Evolutionary conservation across 2,113 vertebrate species (phyloP).

Genomic region (Hiodon tergisus): DNA sequence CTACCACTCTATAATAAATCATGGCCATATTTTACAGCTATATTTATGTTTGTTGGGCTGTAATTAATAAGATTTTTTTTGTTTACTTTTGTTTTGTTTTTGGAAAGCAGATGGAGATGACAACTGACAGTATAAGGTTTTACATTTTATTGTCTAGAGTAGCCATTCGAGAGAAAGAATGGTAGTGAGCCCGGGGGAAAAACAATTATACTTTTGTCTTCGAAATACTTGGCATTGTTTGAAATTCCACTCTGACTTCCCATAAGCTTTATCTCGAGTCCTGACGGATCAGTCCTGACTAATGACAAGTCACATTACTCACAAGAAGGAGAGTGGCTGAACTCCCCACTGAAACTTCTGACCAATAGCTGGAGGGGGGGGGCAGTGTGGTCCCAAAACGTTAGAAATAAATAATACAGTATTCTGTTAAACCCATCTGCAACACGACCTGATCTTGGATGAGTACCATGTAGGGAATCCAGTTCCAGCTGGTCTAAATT

Average conservation of each 20-base stretch:
- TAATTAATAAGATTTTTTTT: conserved; percentile 32
- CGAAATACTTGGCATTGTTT: conserved; percentile 3
- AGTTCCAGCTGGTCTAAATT: no score
- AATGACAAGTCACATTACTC: no score
- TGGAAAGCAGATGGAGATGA: conserved; percentile 25
- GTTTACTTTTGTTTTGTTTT: conserved; percentile 27
- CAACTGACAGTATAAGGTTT: conserved; percentile 26
- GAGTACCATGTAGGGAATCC: no score
- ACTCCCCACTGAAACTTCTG: not conserved
- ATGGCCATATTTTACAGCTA: conserved; percentile 29
- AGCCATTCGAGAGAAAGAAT: conserved; percentile 28
- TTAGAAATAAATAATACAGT: not conserved
- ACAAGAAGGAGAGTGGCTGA: not conserved
- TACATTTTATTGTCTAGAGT: conserved; percentile 32
- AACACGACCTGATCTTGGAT: no score
- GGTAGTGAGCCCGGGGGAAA: conserved; percentile 10
- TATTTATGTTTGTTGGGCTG: conserved; percentile 31
- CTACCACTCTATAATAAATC: conserved; percentile 23
- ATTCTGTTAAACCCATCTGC: no score
- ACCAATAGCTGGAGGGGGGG: not conserved
- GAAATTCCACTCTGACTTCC: not conserved
- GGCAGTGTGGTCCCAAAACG: not conserved
- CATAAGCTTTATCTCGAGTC: no score
- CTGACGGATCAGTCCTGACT: no score
- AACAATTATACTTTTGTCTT: conserved; percentile 21